Percentiles rank a stretch among this genome's conserved stretches.
phyloP scores from a whole-genome alignment of 2,113 vertebrate species.

The Prietella phreatophila region DNA sequence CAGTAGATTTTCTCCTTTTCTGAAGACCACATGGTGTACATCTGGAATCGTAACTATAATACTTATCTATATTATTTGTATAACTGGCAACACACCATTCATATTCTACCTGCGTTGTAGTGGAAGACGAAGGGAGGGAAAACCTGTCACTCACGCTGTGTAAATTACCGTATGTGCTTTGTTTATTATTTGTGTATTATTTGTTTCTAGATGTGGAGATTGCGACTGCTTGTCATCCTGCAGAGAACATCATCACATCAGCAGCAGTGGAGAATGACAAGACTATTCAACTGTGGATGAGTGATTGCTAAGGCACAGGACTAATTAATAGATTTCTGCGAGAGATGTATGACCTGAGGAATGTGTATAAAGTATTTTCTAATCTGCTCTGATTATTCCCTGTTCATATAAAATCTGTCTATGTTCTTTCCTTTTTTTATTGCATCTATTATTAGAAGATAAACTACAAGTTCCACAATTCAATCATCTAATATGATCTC shows the following conservation, averaged over 20 bases:
- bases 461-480: background rate
- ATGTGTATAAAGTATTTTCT: background rate
- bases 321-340: background rate
- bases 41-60: background rate
- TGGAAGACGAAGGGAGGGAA: background rate
- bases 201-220: constrained; percentile 91
- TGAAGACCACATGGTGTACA: background rate
- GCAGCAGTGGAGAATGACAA: constrained; percentile 98
- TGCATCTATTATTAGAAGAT: background rate
- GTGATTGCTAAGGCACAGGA: constrained; percentile 81
- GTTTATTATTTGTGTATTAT: constrained; percentile 74
- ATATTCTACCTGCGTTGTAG: background rate
- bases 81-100: background rate
- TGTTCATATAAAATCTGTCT: background rate
- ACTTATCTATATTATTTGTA: background rate
- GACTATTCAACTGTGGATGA: constrained; percentile 99
- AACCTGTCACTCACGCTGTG: background rate
- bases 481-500: background rate
- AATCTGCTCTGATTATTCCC: background rate
- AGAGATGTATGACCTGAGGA: background rate
- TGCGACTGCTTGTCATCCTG: constrained; percentile 95
- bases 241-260: constrained; percentile 97
- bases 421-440: background rate
- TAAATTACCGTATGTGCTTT: background rate
- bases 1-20: background rate